Base-by-base conservation (phyloP, 2,888 invertebrate genomes). In the Pyrrhia umbra region DNA sequence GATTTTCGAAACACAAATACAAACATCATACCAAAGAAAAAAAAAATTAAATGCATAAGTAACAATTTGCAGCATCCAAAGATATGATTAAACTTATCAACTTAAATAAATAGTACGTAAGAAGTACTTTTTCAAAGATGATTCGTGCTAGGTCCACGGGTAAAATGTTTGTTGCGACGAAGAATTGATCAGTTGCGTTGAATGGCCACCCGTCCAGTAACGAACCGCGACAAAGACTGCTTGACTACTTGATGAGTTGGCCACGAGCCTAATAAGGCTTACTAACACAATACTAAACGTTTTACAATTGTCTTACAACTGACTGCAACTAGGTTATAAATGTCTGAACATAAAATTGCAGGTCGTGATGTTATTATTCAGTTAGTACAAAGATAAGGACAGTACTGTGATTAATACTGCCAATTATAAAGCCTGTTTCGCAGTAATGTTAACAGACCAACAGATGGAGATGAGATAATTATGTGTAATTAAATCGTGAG, bases 321-420 rank as follows among this genome's bases (percentile, higher is more conserved):
- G 43, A 9, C n/a, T 21, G 43, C 18, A 62, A 75, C 40, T 70
- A 37, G 73, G 65, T 57, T 76, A 75, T 59, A 42, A 56, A 46
- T 66, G 71, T 56, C 71, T 23, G 66, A 40, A 70, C 76, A 70
- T 76, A 73, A 75, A 76, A 52, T 60, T 60, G 64, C 58, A 1
- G n/a, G 59, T 75, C 78, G 75, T 75, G 75, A 78, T 61, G 58
- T 37, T 56, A 69, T 75, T 75, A 75, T 75, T 78, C 78, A 65
- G 56, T 40, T 46, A 40, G 64, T 39, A 15, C 27, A 20, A 16
- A 25, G 76, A 70, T 73, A 73, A 75, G 56, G 46, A 56, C 40
- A 30, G 40, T 21, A n/a, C 46, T 34, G 54, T 70, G 76, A 70
- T 73, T 73, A 73, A 73, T 76, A 61, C 46, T 39, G 43, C 50